Conservation (phyloP, 2,113 vertebrate genomes). For the Theristicus caerulescens region DNA sequence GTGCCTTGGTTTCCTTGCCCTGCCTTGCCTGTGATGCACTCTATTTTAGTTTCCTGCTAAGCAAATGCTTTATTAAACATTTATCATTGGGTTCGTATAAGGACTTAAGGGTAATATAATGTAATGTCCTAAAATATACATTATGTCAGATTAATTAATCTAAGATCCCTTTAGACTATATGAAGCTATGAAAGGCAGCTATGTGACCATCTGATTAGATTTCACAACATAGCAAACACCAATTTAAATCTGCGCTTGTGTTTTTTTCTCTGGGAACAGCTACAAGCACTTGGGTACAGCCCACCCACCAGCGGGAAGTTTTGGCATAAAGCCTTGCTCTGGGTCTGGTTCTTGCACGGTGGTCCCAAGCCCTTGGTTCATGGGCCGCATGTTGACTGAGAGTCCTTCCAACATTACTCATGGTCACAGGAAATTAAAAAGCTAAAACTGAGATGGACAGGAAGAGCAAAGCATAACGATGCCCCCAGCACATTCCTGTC, state of each 20-base stretch:
- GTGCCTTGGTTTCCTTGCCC: not conserved
- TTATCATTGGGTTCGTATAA: not conserved
- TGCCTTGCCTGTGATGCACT: not conserved
- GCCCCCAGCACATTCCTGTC: constrained; percentile 45
- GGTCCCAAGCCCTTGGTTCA: not conserved
- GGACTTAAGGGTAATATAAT: not conserved
- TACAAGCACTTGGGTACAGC: not conserved
- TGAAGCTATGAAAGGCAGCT: not conserved
- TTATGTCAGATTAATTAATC: not conserved
- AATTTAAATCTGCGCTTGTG: not conserved
- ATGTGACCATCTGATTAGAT: not conserved
- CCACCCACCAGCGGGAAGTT: not conserved
- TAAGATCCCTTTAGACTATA: not conserved
- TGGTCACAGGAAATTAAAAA: constrained; percentile 54
- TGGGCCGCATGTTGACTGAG: not conserved
- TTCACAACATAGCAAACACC: not conserved
- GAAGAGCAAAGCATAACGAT: not conserved
- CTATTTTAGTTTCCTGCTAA: not conserved
- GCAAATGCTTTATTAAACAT: not conserved
- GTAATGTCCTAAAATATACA: not conserved
- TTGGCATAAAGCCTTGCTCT: fast-evolving
- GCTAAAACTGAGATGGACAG: not conserved
- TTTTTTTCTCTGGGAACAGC: not conserved
- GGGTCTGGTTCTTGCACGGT: not conserved
- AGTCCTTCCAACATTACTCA: not conserved